phyloP scores from a whole-genome alignment of 2,888 invertebrate genomes.

The Thereva unica region DNA sequence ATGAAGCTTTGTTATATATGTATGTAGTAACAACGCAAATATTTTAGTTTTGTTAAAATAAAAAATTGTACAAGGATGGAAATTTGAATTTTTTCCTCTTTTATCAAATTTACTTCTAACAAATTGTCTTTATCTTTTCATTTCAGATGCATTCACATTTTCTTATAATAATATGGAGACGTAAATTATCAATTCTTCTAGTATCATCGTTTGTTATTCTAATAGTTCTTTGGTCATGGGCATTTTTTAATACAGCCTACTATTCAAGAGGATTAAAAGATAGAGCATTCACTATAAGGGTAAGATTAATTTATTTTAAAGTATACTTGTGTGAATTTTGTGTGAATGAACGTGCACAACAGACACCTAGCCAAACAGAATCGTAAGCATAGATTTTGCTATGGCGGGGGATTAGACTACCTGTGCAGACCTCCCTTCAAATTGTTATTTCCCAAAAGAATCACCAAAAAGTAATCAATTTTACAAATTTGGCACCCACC shows the following conservation, averaged over 20 bases:
- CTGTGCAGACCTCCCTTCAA: too few species aligned
- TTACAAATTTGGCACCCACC: too few species aligned
- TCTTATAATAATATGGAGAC: conserved; percentile 55
- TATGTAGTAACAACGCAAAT: too few species aligned
- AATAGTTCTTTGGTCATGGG: conserved; percentile 57
- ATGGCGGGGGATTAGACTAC: too few species aligned
- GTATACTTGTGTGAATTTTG: background rate
- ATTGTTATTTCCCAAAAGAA: too few species aligned
- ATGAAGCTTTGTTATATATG: too few species aligned
- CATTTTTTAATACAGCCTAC: conserved; percentile 51
- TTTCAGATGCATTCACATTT: conserved; percentile 57
- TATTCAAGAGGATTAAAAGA: background rate
- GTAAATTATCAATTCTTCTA: conserved; percentile 55
- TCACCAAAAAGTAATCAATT: too few species aligned
- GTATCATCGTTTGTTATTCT: conserved; percentile 51
- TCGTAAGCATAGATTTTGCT: too few species aligned
- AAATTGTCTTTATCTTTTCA: background rate
- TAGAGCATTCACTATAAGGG: conserved; percentile 25
- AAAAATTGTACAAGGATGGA: too few species aligned
- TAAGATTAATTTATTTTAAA: background rate
- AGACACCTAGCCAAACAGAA: too few species aligned
- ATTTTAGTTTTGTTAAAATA: too few species aligned
- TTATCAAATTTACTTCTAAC: background rate
- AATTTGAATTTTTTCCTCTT: background rate
- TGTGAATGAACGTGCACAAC: too few species aligned